Evolutionary conservation across 35 echinoderm and acorn worm species (phyloP).

Genomic region (Lytechinus variegatus): DNA sequence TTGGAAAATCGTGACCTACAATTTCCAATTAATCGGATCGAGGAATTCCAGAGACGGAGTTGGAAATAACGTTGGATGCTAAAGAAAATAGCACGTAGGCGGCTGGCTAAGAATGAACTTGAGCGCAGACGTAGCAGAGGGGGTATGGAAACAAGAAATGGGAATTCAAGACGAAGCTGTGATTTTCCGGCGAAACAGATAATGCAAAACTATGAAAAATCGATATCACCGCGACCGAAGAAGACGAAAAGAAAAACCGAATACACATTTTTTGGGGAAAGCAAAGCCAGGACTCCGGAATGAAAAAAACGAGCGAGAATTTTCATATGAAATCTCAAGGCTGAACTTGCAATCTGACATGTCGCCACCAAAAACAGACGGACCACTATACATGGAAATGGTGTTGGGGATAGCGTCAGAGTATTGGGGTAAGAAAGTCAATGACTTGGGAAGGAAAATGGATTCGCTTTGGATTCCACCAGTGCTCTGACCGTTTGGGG

Average conservation of each 20-base stretch:
- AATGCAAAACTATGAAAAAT: constrained; percentile 6
- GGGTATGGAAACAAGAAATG: background rate
- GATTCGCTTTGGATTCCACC: background rate
- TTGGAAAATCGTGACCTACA: background rate
- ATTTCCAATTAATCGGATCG: background rate
- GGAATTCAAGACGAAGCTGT: background rate
- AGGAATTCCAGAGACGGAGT: background rate
- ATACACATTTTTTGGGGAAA: background rate
- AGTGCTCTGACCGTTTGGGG: background rate
- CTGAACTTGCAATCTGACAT: background rate
- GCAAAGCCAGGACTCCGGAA: background rate
- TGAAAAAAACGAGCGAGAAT: background rate
- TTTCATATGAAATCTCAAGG: background rate
- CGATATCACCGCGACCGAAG: background rate
- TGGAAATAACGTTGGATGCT: background rate
- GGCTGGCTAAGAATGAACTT: background rate
- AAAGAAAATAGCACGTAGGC: background rate
- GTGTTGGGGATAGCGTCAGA: background rate
- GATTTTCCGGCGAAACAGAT: background rate
- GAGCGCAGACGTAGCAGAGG: background rate
- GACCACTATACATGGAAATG: background rate
- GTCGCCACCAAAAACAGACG: background rate
- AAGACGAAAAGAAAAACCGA: background rate
- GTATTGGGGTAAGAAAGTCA: background rate
- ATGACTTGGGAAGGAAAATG: background rate